Conservation (phyloP, 1,140 invertebrate genomes). For the Venustaconcha ellipsiformis region DNA sequence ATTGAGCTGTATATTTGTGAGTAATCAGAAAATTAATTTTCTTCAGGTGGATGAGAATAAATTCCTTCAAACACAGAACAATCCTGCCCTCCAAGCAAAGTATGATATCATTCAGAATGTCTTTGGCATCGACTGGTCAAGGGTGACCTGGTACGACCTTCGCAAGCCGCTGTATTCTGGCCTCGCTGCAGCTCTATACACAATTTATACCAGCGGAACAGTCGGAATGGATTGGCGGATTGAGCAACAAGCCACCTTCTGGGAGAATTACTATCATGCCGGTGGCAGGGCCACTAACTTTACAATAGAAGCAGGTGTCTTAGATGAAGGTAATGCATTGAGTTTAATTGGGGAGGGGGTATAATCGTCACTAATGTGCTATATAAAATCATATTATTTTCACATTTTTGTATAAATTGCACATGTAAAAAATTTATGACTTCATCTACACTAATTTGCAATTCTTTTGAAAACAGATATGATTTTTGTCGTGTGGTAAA, state of each 20-base stretch:
- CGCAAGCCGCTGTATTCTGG: slow-evolving; percentile 57
- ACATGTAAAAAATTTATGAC: no score
- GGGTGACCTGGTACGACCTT: slow-evolving; percentile 50
- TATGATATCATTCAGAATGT: slow-evolving; percentile 41
- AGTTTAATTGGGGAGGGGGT: neutral
- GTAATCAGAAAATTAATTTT: neutral
- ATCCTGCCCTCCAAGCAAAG: neutral
- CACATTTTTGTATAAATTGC: no score
- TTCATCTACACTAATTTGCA: no score
- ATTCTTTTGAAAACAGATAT: no score
- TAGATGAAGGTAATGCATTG: slow-evolving; percentile 36
- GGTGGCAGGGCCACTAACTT: slow-evolving; percentile 44
- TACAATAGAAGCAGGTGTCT: slow-evolving; percentile 33
- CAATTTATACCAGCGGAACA: slow-evolving; percentile 8
- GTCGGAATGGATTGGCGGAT: slow-evolving; percentile 29
- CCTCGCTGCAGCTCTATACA: slow-evolving; percentile 53
- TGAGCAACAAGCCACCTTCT: slow-evolving; percentile 40
- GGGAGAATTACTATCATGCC: slow-evolving; percentile 28
- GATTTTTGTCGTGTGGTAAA: no score
- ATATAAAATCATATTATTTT: no score
- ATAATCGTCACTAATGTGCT: no score
- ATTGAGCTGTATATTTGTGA: no score
- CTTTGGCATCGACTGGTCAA: slow-evolving; percentile 53
- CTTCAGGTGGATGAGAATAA: slow-evolving; percentile 37
- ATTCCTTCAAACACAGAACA: slow-evolving; percentile 28